A percentile compares a stretch with the other conserved stretches of the same genome.
These are phyloP conservation scores for Myiozetetes cayanensis DNA, from an alignment of 2,113 vertebrate genomes.

Conservation along the genomic window DNA sequence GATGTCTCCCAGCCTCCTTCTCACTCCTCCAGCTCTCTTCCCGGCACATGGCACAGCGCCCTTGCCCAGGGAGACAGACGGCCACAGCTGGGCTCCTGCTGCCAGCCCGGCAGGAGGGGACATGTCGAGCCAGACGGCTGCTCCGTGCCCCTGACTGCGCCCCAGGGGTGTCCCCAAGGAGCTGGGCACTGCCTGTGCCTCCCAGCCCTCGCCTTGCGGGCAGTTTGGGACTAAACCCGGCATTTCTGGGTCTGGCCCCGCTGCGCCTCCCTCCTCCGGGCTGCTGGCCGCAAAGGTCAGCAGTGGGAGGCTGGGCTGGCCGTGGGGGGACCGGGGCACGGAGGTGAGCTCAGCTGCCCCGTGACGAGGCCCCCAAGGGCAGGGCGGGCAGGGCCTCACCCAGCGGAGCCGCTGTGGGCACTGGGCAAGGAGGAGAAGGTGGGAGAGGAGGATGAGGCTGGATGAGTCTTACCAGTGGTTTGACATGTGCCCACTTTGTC, in stretches of 20 bases:
- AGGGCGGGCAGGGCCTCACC: not conserved
- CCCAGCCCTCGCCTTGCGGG: accelerated
- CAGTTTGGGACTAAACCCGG: not conserved
- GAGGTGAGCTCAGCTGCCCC: constrained; percentile 50
- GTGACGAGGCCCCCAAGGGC: not conserved
- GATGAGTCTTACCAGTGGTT: not conserved
- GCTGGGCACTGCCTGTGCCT: not conserved
- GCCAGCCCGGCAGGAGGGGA: constrained; percentile 36
- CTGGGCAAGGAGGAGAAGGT: not conserved
- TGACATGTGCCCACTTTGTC: not conserved
- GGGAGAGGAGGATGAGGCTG: not conserved
- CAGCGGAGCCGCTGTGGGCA: not conserved
- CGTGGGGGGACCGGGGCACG: not conserved
- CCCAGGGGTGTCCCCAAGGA: not conserved
- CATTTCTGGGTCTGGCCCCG: not conserved
- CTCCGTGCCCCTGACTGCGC: not conserved
- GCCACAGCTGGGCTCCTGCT: constrained; percentile 34
- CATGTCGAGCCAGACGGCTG: not conserved
- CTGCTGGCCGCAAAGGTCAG: constrained; percentile 12
- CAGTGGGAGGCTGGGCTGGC: constrained; percentile 7
- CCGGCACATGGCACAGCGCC: constrained; percentile 11
- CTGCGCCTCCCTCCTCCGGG: not conserved
- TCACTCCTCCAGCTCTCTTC: not conserved
- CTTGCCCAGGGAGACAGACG: constrained; percentile 37
- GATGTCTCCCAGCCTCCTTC: not conserved